phyloP scores from a whole-genome alignment of 2,113 vertebrate genomes.

The Theristicus caerulescens region DNA sequence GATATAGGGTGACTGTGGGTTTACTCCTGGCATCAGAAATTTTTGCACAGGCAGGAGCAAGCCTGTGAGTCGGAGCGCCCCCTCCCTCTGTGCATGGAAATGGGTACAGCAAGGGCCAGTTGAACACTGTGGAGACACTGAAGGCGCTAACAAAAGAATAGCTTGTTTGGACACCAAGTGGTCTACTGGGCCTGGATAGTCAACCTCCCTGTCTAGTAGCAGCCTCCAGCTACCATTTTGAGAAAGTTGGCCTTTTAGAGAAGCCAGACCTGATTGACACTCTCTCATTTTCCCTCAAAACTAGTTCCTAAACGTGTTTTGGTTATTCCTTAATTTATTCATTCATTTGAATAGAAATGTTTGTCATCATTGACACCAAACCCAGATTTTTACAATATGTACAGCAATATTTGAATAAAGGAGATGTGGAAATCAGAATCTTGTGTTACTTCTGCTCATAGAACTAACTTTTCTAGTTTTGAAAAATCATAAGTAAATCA shows the following conservation, averaged over 20 bases:
- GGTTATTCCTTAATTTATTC: neutral
- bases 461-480: neutral
- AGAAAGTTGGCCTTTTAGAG: neutral
- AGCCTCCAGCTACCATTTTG: neutral
- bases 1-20: neutral
- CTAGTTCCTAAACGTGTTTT: neutral
- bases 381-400: neutral
- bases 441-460: neutral
- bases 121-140: neutral
- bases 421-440: neutral
- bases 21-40: neutral
- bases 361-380: neutral
- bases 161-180: fast-evolving
- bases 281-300: neutral
- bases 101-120: neutral
- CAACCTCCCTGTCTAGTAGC: neutral
- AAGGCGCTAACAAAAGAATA: neutral
- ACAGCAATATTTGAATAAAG: neutral
- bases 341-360: neutral
- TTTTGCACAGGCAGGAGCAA: neutral
- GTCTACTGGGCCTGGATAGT: neutral
- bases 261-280: neutral
- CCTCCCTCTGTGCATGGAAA: neutral
- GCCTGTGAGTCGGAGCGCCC: neutral
- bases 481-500: neutral